A percentile compares a stretch with the other conserved stretches of the same genome.
These are phyloP conservation scores for Boloria selene DNA, from an alignment of 2,888 invertebrate species.

Conservation along the genomic window DNA sequence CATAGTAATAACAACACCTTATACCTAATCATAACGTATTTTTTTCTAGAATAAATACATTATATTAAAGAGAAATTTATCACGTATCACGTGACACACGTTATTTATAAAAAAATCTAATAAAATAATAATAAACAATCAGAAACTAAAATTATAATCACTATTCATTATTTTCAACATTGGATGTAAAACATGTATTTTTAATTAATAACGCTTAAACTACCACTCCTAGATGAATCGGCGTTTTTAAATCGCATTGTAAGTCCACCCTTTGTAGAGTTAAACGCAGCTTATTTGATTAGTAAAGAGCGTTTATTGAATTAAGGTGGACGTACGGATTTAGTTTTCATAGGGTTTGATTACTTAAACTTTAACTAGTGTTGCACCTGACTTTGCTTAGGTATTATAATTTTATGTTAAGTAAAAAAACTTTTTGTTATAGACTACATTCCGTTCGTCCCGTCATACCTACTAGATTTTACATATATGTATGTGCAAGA, in stretches of 20 bases:
- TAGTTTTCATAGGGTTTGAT: conserved; percentile 55
- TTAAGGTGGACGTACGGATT: conserved; percentile 72
- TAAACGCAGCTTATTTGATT: conserved; percentile 79
- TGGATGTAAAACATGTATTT: background rate
- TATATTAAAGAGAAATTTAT: too few relatives aligned
- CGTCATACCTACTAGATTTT: too few relatives aligned
- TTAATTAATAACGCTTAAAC: background rate
- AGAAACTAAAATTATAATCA: background rate
- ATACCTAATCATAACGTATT: too few relatives aligned
- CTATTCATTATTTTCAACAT: background rate
- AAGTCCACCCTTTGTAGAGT: conserved; percentile 61
- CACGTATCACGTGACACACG: too few relatives aligned
- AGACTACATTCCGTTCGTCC: too few relatives aligned
- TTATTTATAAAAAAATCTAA: too few relatives aligned
- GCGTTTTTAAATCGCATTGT: conserved; percentile 52
- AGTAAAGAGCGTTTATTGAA: conserved; percentile 75
- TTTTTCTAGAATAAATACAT: too few relatives aligned
- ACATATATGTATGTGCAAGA: too few relatives aligned
- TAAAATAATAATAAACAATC: too few relatives aligned
- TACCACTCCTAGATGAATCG: conserved; percentile 30
- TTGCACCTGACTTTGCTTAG: background rate
- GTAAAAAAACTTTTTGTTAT: background rate
- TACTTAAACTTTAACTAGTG: conserved; percentile 32
- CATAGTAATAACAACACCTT: too few relatives aligned
- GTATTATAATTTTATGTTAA: background rate